phyloP scores from a whole-genome alignment of 2,797 vertebrate species.

The Melanotaenia trifasciata region DNA sequence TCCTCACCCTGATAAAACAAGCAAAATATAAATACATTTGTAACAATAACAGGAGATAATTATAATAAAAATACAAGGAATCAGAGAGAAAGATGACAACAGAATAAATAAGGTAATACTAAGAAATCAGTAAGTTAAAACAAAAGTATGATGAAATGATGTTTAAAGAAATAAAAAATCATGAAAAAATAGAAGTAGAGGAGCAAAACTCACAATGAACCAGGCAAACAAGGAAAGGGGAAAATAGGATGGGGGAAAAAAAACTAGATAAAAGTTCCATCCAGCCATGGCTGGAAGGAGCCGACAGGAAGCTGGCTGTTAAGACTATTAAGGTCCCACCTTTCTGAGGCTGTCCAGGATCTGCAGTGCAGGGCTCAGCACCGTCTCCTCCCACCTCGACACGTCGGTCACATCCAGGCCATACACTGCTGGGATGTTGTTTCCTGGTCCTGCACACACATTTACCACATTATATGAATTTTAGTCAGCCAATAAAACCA shows the following conservation, averaged over 20 bases:
- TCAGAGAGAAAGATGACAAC: no score
- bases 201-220: background rate
- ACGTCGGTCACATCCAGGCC: constrained; percentile 91
- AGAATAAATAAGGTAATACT: background rate
- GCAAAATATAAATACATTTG: background rate
- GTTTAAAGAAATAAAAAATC: background rate
- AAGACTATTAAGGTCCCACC: constrained; percentile 77
- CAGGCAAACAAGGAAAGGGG: background rate
- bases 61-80: no score
- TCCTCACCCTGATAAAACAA: constrained; percentile 77
- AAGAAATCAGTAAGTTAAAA: background rate
- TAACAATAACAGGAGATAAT: background rate
- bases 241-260: background rate
- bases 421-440: constrained; percentile 87
- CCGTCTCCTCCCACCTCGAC: constrained; percentile 89
- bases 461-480: background rate
- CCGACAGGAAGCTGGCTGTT: constrained; percentile 9
- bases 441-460: constrained; percentile 86
- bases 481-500: constrained; percentile 12
- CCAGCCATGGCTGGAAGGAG: no score
- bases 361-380: constrained; percentile 90
- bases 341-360: constrained; percentile 91
- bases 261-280: no score
- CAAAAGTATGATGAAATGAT: background rate
- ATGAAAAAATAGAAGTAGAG: background rate